Evolutionary conservation across 2,888 invertebrate genomes (phyloP).

Genomic region (Adela reaumurella): DNA sequence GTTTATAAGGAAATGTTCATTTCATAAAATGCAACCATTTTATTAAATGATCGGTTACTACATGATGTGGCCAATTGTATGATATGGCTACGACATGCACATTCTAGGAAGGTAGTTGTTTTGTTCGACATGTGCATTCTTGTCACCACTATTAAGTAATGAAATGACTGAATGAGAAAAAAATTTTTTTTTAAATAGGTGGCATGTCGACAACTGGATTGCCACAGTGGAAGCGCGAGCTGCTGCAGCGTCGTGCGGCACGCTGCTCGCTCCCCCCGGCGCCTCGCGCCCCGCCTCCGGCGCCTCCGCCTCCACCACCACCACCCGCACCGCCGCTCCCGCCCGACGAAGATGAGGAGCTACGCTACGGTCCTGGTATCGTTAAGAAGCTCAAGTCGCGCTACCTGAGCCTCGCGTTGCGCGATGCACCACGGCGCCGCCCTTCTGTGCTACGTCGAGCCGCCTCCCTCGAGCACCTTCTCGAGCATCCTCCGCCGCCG

Average conservation of each 20-base stretch:
- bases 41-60: too few species aligned
- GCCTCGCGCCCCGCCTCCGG: constrained; percentile 22
- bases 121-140: too few species aligned
- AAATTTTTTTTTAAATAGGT: too few species aligned
- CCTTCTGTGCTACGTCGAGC: constrained; percentile 75
- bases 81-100: too few species aligned
- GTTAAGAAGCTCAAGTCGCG: constrained; percentile 84
- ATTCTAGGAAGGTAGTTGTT: too few species aligned
- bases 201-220: too few species aligned
- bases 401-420: constrained; percentile 78
- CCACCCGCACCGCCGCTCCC: constrained; percentile 25
- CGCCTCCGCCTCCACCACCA: constrained; percentile 23
- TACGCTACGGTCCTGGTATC: constrained; percentile 89
- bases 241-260: constrained; percentile 69
- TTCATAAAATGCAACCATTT: too few species aligned
- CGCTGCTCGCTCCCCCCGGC: constrained; percentile 24
- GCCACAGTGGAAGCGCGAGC: constrained; percentile 82
- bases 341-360: constrained; percentile 62
- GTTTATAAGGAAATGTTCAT: too few species aligned
- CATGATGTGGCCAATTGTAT: too few species aligned
- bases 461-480: constrained; percentile 78
- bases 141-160: too few species aligned
- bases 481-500: constrained; percentile 60
- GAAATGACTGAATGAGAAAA: too few species aligned
- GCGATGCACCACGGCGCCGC: constrained; percentile 67